Conservation (phyloP, 2,113 vertebrate genomes). For the Mus musculus region DNA sequence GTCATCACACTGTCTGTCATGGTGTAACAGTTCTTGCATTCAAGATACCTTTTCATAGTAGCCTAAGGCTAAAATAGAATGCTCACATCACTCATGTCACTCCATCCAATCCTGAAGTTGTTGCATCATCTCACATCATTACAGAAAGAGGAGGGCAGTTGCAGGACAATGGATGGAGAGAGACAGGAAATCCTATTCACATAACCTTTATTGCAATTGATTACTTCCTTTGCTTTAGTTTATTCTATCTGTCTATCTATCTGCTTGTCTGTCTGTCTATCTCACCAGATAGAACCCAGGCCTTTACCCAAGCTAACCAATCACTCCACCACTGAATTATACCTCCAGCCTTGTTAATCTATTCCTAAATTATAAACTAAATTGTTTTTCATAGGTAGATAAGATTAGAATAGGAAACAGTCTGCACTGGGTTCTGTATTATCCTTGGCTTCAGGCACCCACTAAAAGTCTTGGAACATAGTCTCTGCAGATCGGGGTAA, state of each 20-base stretch:
- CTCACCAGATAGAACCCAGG: neutral
- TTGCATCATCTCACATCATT: neutral
- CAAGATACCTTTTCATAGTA: neutral
- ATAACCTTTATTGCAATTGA: neutral
- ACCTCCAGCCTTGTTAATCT: neutral
- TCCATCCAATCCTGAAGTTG: neutral
- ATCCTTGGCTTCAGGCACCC: neutral
- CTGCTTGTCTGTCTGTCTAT: neutral
- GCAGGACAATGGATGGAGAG: neutral
- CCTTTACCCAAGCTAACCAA: neutral
- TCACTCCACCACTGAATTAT: neutral
- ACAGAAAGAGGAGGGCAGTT: neutral
- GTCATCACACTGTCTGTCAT: neutral
- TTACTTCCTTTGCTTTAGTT: neutral
- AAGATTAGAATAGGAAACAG: neutral
- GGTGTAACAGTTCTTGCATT: neutral
- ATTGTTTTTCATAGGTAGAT: neutral
- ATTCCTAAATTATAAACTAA: neutral
- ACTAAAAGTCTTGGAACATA: neutral
- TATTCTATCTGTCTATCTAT: neutral
- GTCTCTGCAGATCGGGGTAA: rapidly evolving
- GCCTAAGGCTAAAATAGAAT: neutral
- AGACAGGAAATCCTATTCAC: too few species aligned
- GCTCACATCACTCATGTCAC: too few species aligned
- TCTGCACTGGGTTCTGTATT: neutral